phyloP scores from a whole-genome alignment of 2,888 invertebrate genomes.

The Ischnura elegans region DNA sequence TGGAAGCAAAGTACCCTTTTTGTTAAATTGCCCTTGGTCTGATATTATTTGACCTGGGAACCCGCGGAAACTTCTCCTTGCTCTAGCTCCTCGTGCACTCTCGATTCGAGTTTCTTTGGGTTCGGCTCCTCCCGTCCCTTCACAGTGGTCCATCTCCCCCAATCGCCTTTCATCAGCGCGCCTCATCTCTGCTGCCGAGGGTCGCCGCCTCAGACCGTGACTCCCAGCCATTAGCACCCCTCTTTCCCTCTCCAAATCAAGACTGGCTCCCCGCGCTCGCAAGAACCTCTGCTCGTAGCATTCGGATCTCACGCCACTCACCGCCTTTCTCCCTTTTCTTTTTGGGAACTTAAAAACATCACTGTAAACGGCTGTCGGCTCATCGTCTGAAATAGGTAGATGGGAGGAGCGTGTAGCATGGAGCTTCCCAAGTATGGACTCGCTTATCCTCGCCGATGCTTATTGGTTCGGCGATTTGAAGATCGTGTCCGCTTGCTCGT shows the following conservation, averaged over 20 bases:
- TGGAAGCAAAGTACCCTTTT: no score
- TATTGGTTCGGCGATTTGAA: background rate
- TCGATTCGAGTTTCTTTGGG: background rate
- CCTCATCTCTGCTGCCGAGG: background rate
- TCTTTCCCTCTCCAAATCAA: background rate
- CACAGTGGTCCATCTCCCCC: background rate
- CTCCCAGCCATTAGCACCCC: background rate
- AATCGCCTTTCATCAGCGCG: background rate
- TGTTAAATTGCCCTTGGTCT: no score
- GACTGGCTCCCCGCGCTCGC: background rate
- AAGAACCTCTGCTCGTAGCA: background rate
- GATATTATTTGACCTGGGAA: no score
- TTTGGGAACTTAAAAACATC: background rate
- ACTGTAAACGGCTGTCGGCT: background rate
- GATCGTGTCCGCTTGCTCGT: background rate
- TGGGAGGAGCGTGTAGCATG: background rate
- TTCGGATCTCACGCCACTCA: background rate
- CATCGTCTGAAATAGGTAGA: background rate
- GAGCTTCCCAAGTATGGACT: conserved; percentile 23
- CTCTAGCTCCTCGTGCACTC: background rate
- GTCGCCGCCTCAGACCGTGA: background rate
- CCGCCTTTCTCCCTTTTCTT: background rate
- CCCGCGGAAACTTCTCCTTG: no score
- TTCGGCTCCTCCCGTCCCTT: background rate
- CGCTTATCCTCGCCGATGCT: background rate